Evolutionary conservation across 2,888 invertebrate genomes (phyloP).

Genomic region (Tineola bisselliella): DNA sequence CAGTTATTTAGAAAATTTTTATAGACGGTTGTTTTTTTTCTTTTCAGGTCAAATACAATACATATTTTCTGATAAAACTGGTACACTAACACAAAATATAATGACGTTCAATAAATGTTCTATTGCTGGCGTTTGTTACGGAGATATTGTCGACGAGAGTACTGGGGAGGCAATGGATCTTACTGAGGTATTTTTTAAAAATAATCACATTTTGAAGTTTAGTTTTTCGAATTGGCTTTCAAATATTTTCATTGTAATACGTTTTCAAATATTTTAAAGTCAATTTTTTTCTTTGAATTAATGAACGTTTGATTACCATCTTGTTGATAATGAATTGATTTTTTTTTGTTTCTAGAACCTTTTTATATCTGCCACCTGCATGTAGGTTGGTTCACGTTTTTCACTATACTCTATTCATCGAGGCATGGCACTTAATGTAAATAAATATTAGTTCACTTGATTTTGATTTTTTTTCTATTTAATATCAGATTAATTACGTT

Average conservation of each 20-base stretch:
- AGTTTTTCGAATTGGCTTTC: neutral
- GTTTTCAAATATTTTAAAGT: neutral
- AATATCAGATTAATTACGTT: too few relatives aligned
- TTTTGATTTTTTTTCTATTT: too few relatives aligned
- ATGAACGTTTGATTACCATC: neutral
- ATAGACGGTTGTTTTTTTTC: too few relatives aligned
- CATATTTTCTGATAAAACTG: constrained; percentile 99
- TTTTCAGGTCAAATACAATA: constrained; percentile 93
- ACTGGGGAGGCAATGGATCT: constrained; percentile 90
- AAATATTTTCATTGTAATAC: neutral
- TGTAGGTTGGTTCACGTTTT: constrained; percentile 7
- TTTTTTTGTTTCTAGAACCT: neutral
- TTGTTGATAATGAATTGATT: neutral
- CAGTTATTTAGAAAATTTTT: too few relatives aligned
- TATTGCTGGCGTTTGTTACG: constrained; percentile 90
- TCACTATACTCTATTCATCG: neutral
- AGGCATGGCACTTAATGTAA: too few relatives aligned
- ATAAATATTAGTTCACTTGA: too few relatives aligned
- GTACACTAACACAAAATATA: constrained; percentile 98
- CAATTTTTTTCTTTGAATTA: neutral
- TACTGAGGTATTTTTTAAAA: constrained; percentile 71
- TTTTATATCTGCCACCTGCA: neutral
- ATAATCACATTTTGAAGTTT: neutral
- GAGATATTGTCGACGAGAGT: constrained; percentile 86
- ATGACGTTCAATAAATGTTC: constrained; percentile 99